A percentile compares a stretch with the other conserved stretches of the same genome.
Evolutionary conservation across 2,113 vertebrate genomes (phyloP).

Genomic region (Fulica atra): DNA sequence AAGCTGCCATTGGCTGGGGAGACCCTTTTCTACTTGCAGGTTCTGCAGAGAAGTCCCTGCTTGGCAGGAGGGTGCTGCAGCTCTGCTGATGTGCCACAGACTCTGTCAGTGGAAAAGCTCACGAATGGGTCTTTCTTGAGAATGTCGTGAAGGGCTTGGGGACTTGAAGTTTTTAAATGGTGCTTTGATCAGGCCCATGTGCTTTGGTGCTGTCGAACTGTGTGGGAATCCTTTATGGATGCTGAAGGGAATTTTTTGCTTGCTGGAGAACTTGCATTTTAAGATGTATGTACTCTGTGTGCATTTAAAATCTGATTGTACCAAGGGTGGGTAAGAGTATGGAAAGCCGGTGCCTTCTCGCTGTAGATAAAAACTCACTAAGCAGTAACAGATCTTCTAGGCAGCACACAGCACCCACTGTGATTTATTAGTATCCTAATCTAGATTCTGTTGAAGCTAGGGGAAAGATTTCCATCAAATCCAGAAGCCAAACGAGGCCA

Average conservation of each 20-base stretch:
- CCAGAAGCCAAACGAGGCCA: not conserved
- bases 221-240: not conserved
- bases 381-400: not conserved
- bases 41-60: not conserved
- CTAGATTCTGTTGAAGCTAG: not conserved
- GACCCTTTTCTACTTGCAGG: not conserved
- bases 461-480: not conserved
- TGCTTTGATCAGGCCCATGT: not conserved
- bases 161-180: not conserved
- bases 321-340: not conserved
- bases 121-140: not conserved
- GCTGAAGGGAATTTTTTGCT: not conserved
- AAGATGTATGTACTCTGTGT: not conserved
- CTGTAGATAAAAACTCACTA: not conserved
- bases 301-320: not conserved
- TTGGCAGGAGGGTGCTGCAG: not conserved
- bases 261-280: not conserved
- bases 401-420: not conserved
- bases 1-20: not conserved
- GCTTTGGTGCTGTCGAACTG: not conserved
- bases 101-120: not conserved
- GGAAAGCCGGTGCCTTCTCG: not conserved
- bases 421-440: conserved; percentile 3
- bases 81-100: not conserved
- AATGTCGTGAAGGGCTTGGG: not conserved